Base-by-base conservation (phyloP, 1,140 invertebrate genomes). In the Formica selysi region DNA sequence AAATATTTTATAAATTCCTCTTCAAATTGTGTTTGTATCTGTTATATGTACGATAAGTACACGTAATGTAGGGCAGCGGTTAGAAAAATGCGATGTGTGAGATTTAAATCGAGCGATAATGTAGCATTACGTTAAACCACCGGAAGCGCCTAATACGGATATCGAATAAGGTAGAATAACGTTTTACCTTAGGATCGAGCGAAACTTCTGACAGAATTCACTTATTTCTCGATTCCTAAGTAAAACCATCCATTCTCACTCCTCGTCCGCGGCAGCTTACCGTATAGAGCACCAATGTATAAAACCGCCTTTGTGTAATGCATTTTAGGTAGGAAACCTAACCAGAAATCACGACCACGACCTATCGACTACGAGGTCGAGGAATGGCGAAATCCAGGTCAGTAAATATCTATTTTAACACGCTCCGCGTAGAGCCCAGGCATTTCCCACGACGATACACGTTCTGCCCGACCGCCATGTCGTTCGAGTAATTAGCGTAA, bases 331-430 rank as follows among this genome's bases (percentile, higher is more conserved):
- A 92, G 92, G 78, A 93, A 93, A 86, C 90, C 91, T 79, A 94
- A 93, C 85, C 93, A 93, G 90, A 94, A 93, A 88, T 91, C 91
- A 85, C 91, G 90, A 85, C 92, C 92, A 86, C 92, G 93, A 76
- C 92, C 94, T 61, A 96, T 95, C 84, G 96, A 96, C 92, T 96
- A 96, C 90, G 96, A 96, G 89, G 94, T 96, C 70, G 96, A 96
- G 92, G 96, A 96, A 93, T 96, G 95, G 96, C 95, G 96, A 92
- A 95, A 96, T 94, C 90, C 95, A 90, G 96, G 96, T 96, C 91
- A 95, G 95, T 92, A 85, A 88, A 92, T 89, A 91, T 91, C 87
- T 90, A 89, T 86, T 89, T 91, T 85, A 88, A 90, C 90, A 64
- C 85, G 68, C 78, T 59, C 74, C 83, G 41, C 62, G 81, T 76